Percentiles rank a stretch among this genome's conserved stretches.
Conservation (phyloP, 2,113 vertebrate genomes). For the Syrmaticus mikado region DNA sequence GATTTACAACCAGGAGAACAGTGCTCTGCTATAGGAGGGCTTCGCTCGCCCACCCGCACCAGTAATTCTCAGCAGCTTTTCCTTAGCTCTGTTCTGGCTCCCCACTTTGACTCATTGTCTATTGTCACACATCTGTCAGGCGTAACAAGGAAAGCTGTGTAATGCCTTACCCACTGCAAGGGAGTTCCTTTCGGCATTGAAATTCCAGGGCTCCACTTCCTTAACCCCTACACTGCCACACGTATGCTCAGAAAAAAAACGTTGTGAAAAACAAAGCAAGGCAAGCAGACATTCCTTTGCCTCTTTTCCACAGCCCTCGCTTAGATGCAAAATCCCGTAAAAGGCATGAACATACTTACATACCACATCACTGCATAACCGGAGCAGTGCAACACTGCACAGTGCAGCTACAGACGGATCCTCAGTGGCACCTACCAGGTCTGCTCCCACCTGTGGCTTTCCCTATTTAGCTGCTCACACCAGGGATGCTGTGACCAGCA, state of each 20-base stretch:
- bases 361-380: no score
- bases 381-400: rapidly evolving
- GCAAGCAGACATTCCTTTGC: background rate
- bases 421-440: rapidly evolving
- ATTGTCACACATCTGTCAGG: conserved; percentile 33
- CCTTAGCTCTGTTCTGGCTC: background rate
- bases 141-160: background rate
- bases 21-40: background rate
- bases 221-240: background rate
- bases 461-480: background rate
- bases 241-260: background rate
- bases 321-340: background rate
- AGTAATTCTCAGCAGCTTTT: conserved; percentile 5
- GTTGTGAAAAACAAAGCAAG: background rate
- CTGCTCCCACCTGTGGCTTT: background rate
- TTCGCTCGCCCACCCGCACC: background rate
- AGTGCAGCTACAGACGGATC: background rate
- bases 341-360: no score
- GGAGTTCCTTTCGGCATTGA: background rate
- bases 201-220: background rate
- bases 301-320: background rate
- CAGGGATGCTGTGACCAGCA: background rate
- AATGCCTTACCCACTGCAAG: background rate
- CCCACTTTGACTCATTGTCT: conserved; percentile 16
- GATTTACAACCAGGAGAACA: conserved; percentile 42